Conservation (phyloP, 2,888 invertebrate genomes). For the Corbicula japonica region DNA sequence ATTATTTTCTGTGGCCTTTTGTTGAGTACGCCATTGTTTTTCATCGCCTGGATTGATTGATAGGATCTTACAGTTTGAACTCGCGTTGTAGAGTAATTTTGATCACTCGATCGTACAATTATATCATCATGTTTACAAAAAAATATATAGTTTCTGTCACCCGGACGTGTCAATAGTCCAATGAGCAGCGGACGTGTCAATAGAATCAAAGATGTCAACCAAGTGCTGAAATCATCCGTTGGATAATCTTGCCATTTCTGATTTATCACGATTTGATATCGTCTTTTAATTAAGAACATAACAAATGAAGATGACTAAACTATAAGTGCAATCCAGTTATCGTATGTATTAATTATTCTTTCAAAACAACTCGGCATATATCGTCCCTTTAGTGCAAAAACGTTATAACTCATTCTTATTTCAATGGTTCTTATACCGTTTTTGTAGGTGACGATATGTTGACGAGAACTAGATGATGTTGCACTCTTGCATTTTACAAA, state of each 20-base stretch:
- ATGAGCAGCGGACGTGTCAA: slow-evolving; percentile 1
- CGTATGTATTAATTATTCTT: no score
- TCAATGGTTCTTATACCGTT: no score
- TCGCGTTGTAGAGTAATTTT: slow-evolving; percentile 32
- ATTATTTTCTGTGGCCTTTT: slow-evolving; percentile 32
- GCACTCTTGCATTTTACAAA: no score
- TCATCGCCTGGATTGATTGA: slow-evolving; percentile 32
- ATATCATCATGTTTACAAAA: slow-evolving; percentile 15
- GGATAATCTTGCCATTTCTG: slow-evolving; percentile 35
- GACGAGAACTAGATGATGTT: no score
- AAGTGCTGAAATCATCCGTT: slow-evolving; percentile 30
- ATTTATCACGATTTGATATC: slow-evolving; percentile 45
- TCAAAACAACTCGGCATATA: no score
- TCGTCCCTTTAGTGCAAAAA: no score
- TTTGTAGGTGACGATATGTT: no score
- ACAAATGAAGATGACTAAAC: no score
- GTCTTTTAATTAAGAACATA: no score
- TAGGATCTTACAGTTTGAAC: slow-evolving; percentile 18
- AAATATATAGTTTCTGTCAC: slow-evolving; percentile 47
- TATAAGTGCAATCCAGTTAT: no score
- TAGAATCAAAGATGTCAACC: slow-evolving; percentile 32
- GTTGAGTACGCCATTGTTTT: slow-evolving; percentile 20
- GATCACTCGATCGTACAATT: slow-evolving; percentile 49
- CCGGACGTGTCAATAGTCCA: slow-evolving; percentile 24
- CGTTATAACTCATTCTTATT: no score